Evolutionary conservation across 2,113 vertebrate species (phyloP).

Genomic region (Hyaena hyaena): DNA sequence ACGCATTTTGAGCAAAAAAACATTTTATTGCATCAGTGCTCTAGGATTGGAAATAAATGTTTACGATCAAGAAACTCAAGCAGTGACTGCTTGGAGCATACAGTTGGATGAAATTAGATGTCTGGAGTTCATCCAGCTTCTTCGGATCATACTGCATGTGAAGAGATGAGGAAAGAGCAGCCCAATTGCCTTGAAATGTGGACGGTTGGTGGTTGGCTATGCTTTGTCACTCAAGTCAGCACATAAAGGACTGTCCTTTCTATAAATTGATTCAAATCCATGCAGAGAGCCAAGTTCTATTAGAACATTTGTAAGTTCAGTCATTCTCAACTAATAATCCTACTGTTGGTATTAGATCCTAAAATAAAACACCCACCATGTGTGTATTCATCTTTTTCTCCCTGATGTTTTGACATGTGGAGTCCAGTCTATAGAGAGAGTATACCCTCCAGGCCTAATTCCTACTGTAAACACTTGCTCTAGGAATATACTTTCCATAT

Average conservation of each 20-base stretch:
- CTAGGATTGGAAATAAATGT: not conserved
- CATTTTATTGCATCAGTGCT: not conserved
- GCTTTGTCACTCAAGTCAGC: not conserved
- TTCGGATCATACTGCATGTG: not conserved
- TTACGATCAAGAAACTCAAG: not conserved
- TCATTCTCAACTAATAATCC: conserved; percentile 6
- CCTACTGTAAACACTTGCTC: not conserved
- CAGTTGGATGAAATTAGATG: not conserved
- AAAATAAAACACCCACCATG: not conserved
- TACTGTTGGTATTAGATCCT: not conserved
- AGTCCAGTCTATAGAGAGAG: not conserved
- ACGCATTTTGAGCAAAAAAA: not conserved
- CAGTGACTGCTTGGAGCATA: not conserved
- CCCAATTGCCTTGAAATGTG: not conserved
- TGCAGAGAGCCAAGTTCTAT: not conserved
- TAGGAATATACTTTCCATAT: not conserved
- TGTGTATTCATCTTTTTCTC: not conserved
- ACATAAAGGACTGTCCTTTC: not conserved
- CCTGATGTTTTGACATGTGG: not conserved
- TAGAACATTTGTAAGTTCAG: not conserved
- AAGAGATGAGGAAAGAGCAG: not conserved
- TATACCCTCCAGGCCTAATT: not conserved
- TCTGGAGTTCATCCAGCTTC: not conserved
- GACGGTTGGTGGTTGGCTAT: not conserved
- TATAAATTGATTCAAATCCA: not conserved